Percentiles rank a stretch among this genome's conserved stretches.
Conservation (phyloP, 2,113 vertebrate species). For the Tinamus guttatus region DNA sequence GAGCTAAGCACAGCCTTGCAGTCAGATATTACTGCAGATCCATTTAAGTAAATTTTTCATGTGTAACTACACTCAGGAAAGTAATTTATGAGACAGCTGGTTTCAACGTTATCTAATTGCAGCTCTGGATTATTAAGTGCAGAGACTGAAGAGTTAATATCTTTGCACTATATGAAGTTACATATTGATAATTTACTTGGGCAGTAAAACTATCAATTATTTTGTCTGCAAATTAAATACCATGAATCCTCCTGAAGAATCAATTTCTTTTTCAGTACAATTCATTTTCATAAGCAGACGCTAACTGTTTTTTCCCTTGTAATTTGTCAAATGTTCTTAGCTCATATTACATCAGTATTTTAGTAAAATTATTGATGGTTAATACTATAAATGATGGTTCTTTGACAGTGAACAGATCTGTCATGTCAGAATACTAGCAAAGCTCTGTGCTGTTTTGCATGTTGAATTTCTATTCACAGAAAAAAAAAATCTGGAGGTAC, state of each 20-base stretch:
- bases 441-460: background rate
- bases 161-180: background rate
- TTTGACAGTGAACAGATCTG: slow-evolving; percentile 39
- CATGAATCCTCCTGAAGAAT: slow-evolving; percentile 47
- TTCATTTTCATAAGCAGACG: slow-evolving; percentile 38
- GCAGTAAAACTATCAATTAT: slow-evolving; percentile 47
- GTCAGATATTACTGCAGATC: slow-evolving; percentile 3
- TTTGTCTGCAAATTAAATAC: slow-evolving; percentile 48
- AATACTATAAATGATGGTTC: slow-evolving; percentile 37
- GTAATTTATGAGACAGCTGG: background rate
- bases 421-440: slow-evolving; percentile 24
- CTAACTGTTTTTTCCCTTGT: background rate
- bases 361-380: slow-evolving; percentile 39
- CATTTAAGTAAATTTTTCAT: slow-evolving; percentile 8
- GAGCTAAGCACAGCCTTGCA: background rate
- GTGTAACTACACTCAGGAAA: background rate
- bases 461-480: slow-evolving; percentile 43
- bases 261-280: slow-evolving; percentile 53
- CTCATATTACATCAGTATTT: slow-evolving; percentile 28
- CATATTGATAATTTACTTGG: background rate
- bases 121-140: background rate
- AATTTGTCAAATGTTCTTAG: slow-evolving; percentile 26
- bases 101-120: slow-evolving; percentile 43
- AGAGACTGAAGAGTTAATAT: slow-evolving; percentile 27
- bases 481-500: slow-evolving; percentile 37